These are phyloP conservation scores for Ia io DNA, from an alignment of 2,113 vertebrate species.

Conservation along the genomic window DNA sequence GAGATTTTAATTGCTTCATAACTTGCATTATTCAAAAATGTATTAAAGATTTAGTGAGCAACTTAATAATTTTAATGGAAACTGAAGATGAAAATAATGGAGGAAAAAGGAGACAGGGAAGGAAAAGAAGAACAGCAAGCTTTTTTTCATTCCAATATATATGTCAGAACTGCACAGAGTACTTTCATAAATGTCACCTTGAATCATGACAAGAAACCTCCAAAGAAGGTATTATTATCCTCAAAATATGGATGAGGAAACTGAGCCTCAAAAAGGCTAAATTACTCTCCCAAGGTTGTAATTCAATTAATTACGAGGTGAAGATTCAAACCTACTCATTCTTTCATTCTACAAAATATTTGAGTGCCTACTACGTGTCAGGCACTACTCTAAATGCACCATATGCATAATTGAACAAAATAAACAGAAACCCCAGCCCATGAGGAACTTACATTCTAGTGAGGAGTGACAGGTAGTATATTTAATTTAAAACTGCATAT, in stretches of 20 bases:
- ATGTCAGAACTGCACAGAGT: not conserved
- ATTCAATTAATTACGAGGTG: not conserved
- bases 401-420: not conserved
- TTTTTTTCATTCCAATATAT: not conserved
- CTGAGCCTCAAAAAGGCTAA: not conserved
- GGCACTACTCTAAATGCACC: not conserved
- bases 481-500: not conserved
- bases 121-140: not conserved
- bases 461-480: not conserved
- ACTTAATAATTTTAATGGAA: constrained; percentile 52
- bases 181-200: not conserved
- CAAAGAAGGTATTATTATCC: not conserved
- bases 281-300: not conserved
- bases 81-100: not conserved
- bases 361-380: not conserved
- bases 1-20: constrained; percentile 46
- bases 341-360: not conserved
- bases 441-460: not conserved
- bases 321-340: not conserved
- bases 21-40: constrained; percentile 65
- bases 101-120: not conserved
- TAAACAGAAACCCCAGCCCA: not conserved
- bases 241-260: not conserved
- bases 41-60: constrained; percentile 59
- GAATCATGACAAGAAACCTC: not conserved